Base-by-base conservation (phyloP, 2,113 vertebrate genomes). In the Gymnogyps californianus region DNA sequence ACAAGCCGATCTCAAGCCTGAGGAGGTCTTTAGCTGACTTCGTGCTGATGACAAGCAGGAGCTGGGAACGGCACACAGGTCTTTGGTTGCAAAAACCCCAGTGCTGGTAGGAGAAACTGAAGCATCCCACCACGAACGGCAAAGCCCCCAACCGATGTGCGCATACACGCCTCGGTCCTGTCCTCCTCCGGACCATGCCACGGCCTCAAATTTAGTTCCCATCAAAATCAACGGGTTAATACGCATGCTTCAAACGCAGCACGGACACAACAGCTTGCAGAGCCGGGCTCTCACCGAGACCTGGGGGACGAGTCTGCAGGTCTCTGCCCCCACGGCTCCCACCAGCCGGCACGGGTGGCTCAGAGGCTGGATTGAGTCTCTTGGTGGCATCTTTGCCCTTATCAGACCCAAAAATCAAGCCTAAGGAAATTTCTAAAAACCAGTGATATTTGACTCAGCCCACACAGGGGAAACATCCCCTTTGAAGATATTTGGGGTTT, bases 401-500 rank as follows among this genome's bases (percentile, higher is more conserved):
- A 91, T 93, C 96, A 83, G 62, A 59, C 78, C 24, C 71, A 88
- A 95, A 94, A 87, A 96, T 94, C 91, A 93, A 95, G 84, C 79
- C 87, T 42, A 94, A 88, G 91, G 97, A 96, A 95, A 97, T 97
- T 97, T 97, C 84, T 97, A 42, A 96, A 97, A 97, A 93, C 78
- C 95, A 97, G 87, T 64, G 91, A 97, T 97, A 96, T 96, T 97
- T 95, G 87, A 96, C 89, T 96, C 96, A 96, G 47, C 96, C 97
- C 91, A 97, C 96, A 95, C 82, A 96, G 51, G 91, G 89, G 91
- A 97, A 97, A 93, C 16, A 77, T 91, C 71, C 34, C 38, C 91
- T 96, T 97, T 97, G 97, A 96, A 96, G 96, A 96, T 87, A 96
- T 96, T 86, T 93, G 78, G 97, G 94, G 94, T 97, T 97, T 95